phyloP scores from a whole-genome alignment of 1,140 invertebrate genomes.

The Cydia strobilella region DNA sequence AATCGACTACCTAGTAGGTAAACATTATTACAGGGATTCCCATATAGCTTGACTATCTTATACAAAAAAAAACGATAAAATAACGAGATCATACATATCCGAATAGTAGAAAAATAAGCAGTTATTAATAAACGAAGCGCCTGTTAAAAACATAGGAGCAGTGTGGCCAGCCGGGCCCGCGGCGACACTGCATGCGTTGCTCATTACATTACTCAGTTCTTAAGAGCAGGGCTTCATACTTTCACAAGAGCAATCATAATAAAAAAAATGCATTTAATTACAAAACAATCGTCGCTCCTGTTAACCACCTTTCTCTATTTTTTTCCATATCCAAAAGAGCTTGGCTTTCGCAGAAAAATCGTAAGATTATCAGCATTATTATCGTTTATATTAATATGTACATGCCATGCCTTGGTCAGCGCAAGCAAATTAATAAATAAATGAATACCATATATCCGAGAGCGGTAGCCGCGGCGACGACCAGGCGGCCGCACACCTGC shows the following conservation, averaged over 20 bases:
- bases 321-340: neutral
- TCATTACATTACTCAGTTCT: neutral
- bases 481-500: slow-evolving; percentile 76
- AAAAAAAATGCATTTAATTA: slow-evolving; percentile 8
- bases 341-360: slow-evolving; percentile 23
- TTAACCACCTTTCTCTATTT: slow-evolving; percentile 19
- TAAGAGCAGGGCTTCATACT: slow-evolving; percentile 8
- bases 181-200: neutral
- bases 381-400: slow-evolving; percentile 51
- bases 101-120: neutral
- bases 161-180: neutral
- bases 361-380: slow-evolving; percentile 46
- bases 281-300: slow-evolving; percentile 3
- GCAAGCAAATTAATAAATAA: slow-evolving; percentile 78
- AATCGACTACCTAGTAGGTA: too few relatives aligned
- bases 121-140: neutral
- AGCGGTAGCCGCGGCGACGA: slow-evolving; percentile 74
- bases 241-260: neutral
- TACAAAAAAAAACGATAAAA: neutral
- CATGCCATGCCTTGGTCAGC: slow-evolving; percentile 60
- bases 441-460: slow-evolving; percentile 74
- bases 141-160: neutral
- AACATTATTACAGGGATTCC: too few relatives aligned
- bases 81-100: neutral
- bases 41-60: too few relatives aligned